phyloP scores from a whole-genome alignment of 2,797 vertebrate genomes.

The Pempheris klunzingeri region DNA sequence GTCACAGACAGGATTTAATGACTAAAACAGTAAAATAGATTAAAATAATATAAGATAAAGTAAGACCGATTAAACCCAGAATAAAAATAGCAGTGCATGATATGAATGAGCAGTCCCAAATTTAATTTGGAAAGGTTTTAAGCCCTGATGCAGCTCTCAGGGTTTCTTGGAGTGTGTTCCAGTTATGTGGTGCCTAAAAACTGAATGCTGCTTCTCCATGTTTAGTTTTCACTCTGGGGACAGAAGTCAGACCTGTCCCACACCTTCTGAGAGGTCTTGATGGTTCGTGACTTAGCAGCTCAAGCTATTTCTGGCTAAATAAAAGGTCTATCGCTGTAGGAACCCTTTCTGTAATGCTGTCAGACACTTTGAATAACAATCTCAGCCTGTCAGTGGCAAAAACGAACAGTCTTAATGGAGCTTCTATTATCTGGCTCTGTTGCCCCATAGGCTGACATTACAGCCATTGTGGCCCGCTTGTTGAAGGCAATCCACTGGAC shows the following conservation, averaged over 20 bases:
- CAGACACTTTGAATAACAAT: too few relatives aligned
- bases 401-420: too few relatives aligned
- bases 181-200: neutral
- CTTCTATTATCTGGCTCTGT: too few relatives aligned
- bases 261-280: neutral
- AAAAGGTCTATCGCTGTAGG: too few relatives aligned
- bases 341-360: too few relatives aligned
- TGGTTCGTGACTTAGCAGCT: too few relatives aligned
- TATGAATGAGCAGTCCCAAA: neutral
- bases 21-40: neutral
- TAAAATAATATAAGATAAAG: neutral
- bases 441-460: too few relatives aligned
- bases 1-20: neutral
- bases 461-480: too few relatives aligned
- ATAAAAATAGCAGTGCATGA: neutral
- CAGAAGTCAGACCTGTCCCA: neutral
- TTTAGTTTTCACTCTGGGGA: neutral
- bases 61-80: neutral
- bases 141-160: neutral
- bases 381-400: too few relatives aligned
- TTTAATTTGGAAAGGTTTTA: neutral
- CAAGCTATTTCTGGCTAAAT: too few relatives aligned
- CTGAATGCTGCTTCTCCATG: neutral
- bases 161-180: neutral
- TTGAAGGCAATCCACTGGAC: too few relatives aligned